A percentile compares a stretch with the other conserved stretches of the same genome.
These are phyloP conservation scores for Gallinago media DNA, from an alignment of 2,113 vertebrate species.

Conservation along the genomic window DNA sequence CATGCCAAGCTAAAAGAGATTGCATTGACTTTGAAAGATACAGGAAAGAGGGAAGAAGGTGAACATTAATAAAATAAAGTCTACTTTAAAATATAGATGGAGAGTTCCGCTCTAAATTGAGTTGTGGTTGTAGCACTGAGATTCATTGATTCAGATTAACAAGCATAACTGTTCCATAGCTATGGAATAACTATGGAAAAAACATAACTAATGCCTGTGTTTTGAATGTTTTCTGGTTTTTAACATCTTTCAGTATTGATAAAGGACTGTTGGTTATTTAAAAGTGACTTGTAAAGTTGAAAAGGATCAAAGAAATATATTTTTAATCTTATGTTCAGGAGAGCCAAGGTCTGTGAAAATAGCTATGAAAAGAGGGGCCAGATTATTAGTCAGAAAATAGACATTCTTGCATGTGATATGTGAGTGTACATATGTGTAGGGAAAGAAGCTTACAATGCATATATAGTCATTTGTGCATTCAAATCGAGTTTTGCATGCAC, in stretches of 20 bases:
- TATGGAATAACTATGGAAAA: background rate
- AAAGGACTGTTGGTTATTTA: background rate
- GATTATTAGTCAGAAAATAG: constrained; percentile 54
- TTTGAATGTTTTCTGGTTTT: background rate
- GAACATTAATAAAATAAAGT: background rate
- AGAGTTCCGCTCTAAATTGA: background rate
- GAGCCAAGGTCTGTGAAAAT: background rate
- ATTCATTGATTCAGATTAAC: background rate
- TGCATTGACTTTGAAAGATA: background rate
- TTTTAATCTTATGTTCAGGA: background rate
- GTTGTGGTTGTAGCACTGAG: background rate
- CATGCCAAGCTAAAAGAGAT: background rate
- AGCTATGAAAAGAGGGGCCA: background rate
- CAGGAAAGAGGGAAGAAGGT: background rate
- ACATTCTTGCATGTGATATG: constrained; percentile 41
- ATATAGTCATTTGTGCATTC: background rate
- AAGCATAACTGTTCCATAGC: background rate
- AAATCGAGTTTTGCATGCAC: constrained; percentile 34
- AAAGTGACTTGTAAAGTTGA: background rate
- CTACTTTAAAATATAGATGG: background rate
- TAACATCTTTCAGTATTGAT: background rate
- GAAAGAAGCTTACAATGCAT: background rate
- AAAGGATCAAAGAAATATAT: background rate
- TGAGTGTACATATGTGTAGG: background rate
- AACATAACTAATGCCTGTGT: background rate